Evolutionary conservation across 2,797 vertebrate species (phyloP).

Genomic region (Macropodus opercularis): DNA sequence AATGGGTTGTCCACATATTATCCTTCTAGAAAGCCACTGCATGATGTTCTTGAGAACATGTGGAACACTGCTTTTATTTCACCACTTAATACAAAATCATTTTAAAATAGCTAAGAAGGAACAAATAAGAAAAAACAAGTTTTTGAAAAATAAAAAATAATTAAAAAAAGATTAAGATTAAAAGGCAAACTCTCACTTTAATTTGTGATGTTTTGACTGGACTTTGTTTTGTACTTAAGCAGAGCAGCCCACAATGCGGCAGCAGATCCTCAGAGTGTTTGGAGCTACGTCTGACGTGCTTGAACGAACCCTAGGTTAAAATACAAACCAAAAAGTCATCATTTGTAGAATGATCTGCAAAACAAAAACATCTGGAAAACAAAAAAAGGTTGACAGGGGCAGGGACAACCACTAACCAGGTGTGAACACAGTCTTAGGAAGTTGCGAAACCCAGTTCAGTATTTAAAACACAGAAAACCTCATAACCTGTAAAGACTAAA

Average conservation of each 20-base stretch:
- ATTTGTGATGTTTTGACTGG: neutral
- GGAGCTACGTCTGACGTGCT: neutral
- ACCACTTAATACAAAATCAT: neutral
- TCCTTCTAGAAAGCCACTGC: neutral
- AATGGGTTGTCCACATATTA: neutral
- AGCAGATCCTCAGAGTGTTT: neutral
- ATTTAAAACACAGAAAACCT: neutral
- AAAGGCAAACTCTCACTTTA: too few species aligned
- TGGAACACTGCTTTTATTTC: fast-evolving
- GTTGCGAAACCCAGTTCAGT: neutral
- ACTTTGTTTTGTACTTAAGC: neutral
- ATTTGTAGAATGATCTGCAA: neutral
- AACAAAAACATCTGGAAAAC: conserved; percentile 1
- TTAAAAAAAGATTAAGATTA: neutral
- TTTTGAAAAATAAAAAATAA: neutral
- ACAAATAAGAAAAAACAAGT: neutral
- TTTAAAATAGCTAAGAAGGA: neutral
- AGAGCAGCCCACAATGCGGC: neutral
- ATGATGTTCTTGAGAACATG: neutral
- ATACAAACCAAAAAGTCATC: too few species aligned
- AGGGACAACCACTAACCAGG: conserved; percentile 1
- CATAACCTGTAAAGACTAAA: conserved; percentile 18
- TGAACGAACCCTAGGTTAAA: conserved; percentile 9
- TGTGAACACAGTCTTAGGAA: neutral
- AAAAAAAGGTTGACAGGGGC: neutral